Conservation (phyloP, 2,888 invertebrate species). For the Euzophera pinguis region DNA sequence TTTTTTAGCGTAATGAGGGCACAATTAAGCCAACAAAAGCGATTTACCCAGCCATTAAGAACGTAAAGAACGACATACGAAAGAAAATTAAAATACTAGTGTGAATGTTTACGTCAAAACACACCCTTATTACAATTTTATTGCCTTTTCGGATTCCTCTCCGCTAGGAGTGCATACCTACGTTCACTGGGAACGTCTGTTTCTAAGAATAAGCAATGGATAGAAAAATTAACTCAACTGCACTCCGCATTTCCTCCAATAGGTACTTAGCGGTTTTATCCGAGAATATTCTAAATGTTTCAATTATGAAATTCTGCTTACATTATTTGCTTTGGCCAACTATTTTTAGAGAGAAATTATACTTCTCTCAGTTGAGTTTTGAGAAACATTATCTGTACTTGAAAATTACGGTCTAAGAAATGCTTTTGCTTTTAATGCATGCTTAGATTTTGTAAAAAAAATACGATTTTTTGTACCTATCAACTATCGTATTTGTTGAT, state of each 20-base stretch:
- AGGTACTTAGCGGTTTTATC: slow-evolving; percentile 4
- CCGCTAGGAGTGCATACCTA: slow-evolving; percentile 16
- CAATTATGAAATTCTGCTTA: slow-evolving; percentile 9
- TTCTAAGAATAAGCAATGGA: slow-evolving; percentile 10
- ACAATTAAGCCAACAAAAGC: slow-evolving; percentile 12
- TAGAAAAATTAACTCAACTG: slow-evolving; percentile 13
- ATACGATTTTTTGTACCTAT: too few relatives aligned
- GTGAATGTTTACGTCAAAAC: slow-evolving; percentile 15
- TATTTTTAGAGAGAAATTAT: not conserved
- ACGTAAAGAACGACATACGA: not conserved
- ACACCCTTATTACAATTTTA: slow-evolving; percentile 18
- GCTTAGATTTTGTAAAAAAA: too few relatives aligned
- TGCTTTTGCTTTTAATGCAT: too few relatives aligned
- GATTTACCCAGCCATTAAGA: slow-evolving; percentile 9
- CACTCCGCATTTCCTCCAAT: not conserved
- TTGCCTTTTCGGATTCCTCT: slow-evolving; percentile 21
- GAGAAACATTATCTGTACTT: not conserved
- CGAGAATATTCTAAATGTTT: slow-evolving; percentile 5
- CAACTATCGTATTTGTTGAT: too few relatives aligned
- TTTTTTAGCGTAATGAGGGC: slow-evolving; percentile 12
- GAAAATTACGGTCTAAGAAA: too few relatives aligned
- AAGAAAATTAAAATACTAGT: slow-evolving; percentile 16
- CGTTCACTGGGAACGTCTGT: slow-evolving; percentile 6
- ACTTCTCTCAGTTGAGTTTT: not conserved
- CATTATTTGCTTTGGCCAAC: not conserved